Evolutionary conservation across 2,888 invertebrate genomes (phyloP).

Genomic region (Aricia artaxerxes): DNA sequence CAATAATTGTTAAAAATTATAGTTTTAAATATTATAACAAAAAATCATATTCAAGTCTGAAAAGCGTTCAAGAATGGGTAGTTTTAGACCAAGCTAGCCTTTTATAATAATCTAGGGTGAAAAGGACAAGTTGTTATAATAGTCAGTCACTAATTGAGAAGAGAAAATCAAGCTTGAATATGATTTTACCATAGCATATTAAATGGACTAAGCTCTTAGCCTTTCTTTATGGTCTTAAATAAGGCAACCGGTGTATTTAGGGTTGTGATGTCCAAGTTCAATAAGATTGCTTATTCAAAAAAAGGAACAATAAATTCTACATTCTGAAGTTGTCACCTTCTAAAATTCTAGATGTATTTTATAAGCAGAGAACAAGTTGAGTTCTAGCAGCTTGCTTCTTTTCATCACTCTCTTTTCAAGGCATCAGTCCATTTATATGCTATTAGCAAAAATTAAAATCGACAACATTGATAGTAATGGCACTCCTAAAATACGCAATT

Average conservation of each 20-base stretch:
- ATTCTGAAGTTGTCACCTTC: neutral
- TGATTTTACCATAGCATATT: neutral
- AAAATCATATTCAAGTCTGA: conserved; percentile 4
- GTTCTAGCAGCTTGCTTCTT: neutral
- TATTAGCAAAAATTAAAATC: neutral
- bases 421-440: neutral
- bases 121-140: neutral
- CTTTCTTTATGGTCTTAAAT: neutral
- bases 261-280: neutral
- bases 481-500: conserved; percentile 8
- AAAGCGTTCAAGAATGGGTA: neutral
- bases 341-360: neutral
- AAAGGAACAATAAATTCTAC: neutral
- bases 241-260: neutral
- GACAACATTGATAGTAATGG: conserved; percentile 1
- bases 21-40: neutral
- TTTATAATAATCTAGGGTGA: neutral
- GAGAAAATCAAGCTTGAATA: neutral
- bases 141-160: neutral
- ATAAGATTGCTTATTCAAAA: neutral
- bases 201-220: neutral
- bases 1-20: conserved; percentile 3
- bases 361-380: neutral
- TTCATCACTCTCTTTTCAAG: neutral
- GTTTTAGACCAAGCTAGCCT: neutral